Evolutionary conservation across 2,797 vertebrate species (phyloP).

Genomic region (Smutsia gigantea): DNA sequence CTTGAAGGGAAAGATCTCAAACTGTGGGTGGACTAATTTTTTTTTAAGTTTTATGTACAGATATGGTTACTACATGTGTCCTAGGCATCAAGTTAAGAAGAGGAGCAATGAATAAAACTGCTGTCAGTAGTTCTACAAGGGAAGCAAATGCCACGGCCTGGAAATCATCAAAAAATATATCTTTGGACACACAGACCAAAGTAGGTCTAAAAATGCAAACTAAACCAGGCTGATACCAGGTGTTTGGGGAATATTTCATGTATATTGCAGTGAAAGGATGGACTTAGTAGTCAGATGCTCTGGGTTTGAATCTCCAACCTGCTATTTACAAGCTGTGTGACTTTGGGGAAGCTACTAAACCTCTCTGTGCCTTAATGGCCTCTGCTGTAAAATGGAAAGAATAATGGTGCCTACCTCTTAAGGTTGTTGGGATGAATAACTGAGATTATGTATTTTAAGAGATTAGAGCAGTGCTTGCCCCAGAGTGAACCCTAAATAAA

Average conservation of each 20-base stretch:
- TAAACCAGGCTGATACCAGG: neutral
- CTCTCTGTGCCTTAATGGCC: neutral
- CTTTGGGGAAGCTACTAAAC: neutral
- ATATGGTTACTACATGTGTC: neutral
- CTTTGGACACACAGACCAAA: slow-evolving; percentile 51
- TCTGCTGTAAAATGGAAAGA: neutral
- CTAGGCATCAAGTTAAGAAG: slow-evolving; percentile 73
- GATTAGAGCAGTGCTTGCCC: neutral
- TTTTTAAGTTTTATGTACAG: neutral
- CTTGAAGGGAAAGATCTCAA: neutral
- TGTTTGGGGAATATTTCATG: neutral
- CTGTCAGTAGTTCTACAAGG: neutral
- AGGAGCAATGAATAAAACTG: slow-evolving; percentile 46
- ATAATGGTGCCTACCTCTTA: neutral
- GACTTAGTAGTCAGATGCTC: neutral
- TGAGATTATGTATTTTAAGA: neutral
- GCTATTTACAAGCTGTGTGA: neutral
- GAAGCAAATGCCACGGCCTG: neutral
- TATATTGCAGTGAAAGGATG: neutral
- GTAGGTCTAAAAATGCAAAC: slow-evolving; percentile 48
- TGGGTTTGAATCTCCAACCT: neutral
- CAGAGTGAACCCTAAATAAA: neutral
- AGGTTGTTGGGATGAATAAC: neutral
- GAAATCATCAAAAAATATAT: slow-evolving; percentile 23
- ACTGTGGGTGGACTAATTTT: rapidly evolving